Evolutionary conservation across 1,140 invertebrate genomes (phyloP).

Genomic region (Brachionus sp.): DNA sequence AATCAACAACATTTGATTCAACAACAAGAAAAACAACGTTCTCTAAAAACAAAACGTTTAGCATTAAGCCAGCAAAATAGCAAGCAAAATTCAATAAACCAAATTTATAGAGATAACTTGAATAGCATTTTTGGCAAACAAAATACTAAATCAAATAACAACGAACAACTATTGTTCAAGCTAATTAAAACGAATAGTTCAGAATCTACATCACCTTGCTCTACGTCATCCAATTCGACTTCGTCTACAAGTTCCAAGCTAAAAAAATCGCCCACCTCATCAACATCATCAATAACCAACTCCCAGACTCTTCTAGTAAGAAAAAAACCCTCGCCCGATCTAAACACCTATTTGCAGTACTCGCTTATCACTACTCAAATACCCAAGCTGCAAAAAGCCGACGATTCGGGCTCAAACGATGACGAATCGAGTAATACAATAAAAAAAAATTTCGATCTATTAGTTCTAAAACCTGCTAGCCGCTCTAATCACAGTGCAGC

Average conservation of each 20-base stretch:
- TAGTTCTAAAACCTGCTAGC: background rate
- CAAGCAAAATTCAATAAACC: constrained; percentile 33
- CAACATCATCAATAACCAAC: background rate
- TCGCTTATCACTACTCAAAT: constrained; percentile 16
- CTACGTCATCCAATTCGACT: background rate
- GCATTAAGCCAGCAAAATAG: constrained; percentile 19
- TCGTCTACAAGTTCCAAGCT: background rate
- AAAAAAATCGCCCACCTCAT: background rate
- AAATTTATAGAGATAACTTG: constrained; percentile 26
- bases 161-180: constrained; percentile 31
- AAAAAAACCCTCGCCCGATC: background rate
- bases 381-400: background rate
- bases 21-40: constrained; percentile 1
- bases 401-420: background rate
- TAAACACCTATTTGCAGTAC: constrained; percentile 20
- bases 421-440: background rate
- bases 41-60: constrained; percentile 33
- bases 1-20: constrained; percentile 32
- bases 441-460: constrained; percentile 13
- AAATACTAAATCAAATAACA: background rate
- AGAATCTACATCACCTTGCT: constrained; percentile 20
- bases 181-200: constrained; percentile 40
- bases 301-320: background rate
- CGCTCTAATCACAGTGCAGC: background rate
- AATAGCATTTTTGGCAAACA: constrained; percentile 29